A percentile compares a stretch with the other conserved stretches of the same genome.
These are phyloP conservation scores for Vimba vimba DNA, from an alignment of 2,113 vertebrate genomes.

Conservation along the genomic window DNA sequence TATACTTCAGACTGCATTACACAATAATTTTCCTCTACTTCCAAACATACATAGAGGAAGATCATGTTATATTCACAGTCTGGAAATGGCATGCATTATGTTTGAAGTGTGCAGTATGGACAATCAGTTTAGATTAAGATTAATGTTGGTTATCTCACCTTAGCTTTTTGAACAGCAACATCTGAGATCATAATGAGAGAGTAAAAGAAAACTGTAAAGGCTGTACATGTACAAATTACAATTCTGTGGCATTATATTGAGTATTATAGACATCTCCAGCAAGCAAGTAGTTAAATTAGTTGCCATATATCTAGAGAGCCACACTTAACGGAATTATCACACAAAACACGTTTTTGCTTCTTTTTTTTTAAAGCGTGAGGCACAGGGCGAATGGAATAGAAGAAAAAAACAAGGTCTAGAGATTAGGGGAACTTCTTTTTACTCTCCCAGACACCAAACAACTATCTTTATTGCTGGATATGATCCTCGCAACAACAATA, in stretches of 20 bases:
- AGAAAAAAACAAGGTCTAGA: too few relatives aligned
- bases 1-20: background rate
- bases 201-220: background rate
- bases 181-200: constrained; percentile 78
- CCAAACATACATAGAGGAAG: background rate
- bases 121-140: background rate
- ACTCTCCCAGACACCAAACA: too few relatives aligned
- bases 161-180: constrained; percentile 75
- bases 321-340: background rate
- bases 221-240: background rate
- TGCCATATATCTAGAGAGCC: background rate
- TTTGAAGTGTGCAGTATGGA: background rate
- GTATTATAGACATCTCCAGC: background rate
- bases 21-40: background rate
- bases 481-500: too few relatives aligned
- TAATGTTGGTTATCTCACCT: constrained; percentile 79
- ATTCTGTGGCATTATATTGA: background rate
- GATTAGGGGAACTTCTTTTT: too few relatives aligned
- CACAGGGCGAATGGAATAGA: too few relatives aligned
- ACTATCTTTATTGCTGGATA: too few relatives aligned
- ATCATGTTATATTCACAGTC: background rate
- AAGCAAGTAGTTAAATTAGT: background rate
- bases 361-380: too few relatives aligned
- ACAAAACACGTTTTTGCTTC: background rate
- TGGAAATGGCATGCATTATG: background rate